Percentiles rank a stretch among this genome's conserved stretches.
phyloP scores from a whole-genome alignment of 1,140 invertebrate genomes.

The Odontomachus brunneus region DNA sequence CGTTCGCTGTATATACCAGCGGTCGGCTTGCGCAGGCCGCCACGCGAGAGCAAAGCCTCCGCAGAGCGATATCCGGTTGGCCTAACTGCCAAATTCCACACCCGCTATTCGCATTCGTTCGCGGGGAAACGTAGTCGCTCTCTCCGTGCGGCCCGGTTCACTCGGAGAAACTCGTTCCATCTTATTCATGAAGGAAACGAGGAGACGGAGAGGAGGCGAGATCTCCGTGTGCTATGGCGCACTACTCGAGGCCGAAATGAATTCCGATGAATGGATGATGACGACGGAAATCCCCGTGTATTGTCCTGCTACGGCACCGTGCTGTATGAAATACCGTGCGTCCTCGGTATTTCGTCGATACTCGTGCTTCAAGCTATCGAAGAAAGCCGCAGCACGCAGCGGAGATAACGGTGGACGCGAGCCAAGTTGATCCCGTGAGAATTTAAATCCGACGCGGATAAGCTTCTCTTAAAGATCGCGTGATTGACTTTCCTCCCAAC shows the following conservation, averaged over 20 bases:
- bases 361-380: neutral
- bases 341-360: neutral
- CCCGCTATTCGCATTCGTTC: constrained; percentile 36
- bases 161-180: constrained; percentile 52
- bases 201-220: no score
- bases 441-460: no score
- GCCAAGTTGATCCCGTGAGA: no score
- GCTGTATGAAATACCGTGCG: no score
- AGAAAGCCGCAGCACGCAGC: neutral
- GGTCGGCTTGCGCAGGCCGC: neutral
- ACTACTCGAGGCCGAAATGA: constrained; percentile 28
- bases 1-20: constrained; percentile 19
- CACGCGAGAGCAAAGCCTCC: neutral
- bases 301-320: neutral
- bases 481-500: no score
- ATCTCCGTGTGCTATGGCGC: constrained; percentile 16
- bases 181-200: constrained; percentile 57
- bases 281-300: constrained; percentile 47
- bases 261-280: constrained; percentile 53
- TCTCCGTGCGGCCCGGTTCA: neutral
- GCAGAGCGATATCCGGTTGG: constrained; percentile 34
- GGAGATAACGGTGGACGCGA: neutral
- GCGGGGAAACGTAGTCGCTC: constrained; percentile 56
- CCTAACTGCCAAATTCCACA: constrained; percentile 46
- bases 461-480: no score